Evolutionary conservation across 2,113 vertebrate species (phyloP).

Genomic region (Euleptes europaea): DNA sequence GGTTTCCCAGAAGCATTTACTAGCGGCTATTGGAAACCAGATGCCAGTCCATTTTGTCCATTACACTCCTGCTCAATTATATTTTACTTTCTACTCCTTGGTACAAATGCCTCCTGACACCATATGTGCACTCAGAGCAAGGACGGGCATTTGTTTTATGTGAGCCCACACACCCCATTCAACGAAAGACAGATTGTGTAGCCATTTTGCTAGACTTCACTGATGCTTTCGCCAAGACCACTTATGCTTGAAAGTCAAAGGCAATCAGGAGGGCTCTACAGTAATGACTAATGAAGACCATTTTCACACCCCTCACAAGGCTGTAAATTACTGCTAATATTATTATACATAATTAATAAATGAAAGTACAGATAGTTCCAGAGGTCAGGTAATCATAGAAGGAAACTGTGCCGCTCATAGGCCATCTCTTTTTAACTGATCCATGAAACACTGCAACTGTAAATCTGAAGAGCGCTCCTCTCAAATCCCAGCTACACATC

Average conservation of each 20-base stretch:
- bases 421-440: constrained; percentile 22
- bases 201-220: background rate
- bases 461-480: constrained; percentile 7
- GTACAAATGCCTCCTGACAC: background rate
- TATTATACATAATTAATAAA: constrained; percentile 27
- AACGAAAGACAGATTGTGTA: background rate
- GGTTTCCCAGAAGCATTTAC: too few relatives aligned
- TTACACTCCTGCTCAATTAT: background rate
- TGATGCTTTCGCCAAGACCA: background rate
- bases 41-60: background rate
- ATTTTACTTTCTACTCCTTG: background rate
- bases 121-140: background rate
- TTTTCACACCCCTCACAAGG: background rate
- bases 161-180: background rate
- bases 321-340: constrained; percentile 18
- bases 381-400: background rate
- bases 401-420: background rate
- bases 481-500: constrained; percentile 12
- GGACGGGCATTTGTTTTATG: background rate
- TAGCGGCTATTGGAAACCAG: background rate
- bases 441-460: constrained; percentile 16
- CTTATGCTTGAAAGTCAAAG: background rate
- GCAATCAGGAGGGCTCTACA: background rate
- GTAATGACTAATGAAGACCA: constrained; percentile 14
- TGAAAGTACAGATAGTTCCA: constrained; percentile 1